phyloP scores from a whole-genome alignment of 2,797 vertebrate species.

The Notolabrus celidotus region DNA sequence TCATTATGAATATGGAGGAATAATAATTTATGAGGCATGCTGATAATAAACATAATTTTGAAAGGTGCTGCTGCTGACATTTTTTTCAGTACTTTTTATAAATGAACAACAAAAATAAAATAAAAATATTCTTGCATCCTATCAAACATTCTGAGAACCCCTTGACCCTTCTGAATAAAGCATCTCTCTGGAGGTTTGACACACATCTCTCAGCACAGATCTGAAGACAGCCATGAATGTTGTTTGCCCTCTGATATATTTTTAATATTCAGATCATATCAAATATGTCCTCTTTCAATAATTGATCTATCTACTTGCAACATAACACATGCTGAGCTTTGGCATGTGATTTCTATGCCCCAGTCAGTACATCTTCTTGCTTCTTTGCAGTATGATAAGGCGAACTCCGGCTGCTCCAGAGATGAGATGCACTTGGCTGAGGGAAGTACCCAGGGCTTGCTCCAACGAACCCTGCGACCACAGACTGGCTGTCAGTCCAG shows the following conservation, averaged over 20 bases:
- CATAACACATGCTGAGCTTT: constrained; percentile 77
- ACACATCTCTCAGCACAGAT: constrained; percentile 81
- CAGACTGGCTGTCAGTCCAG: constrained; percentile 35
- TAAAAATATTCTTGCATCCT: constrained; percentile 67
- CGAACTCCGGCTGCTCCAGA: constrained; percentile 44
- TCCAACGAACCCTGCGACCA: constrained; percentile 52
- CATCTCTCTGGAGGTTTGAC: constrained; percentile 81
- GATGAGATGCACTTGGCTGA: constrained; percentile 57
- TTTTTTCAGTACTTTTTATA: constrained; percentile 54
- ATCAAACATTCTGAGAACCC: constrained; percentile 75
- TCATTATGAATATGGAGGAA: constrained; percentile 70
- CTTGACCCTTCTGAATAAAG: constrained; percentile 81
- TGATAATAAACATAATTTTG: constrained; percentile 73
- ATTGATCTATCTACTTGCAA: constrained; percentile 79
- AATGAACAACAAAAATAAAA: constrained; percentile 66
- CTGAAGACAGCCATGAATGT: constrained; percentile 77
- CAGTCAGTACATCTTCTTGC: constrained; percentile 56
- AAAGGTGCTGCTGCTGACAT: constrained; percentile 65
- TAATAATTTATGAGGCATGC: constrained; percentile 62
- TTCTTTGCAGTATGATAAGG: constrained; percentile 47
- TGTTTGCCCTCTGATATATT: constrained; percentile 85
- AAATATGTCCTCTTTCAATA: constrained; percentile 80
- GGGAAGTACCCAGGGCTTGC: constrained; percentile 39
- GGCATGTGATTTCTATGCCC: constrained; percentile 66
- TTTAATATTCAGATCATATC: constrained; percentile 83